Conservation (phyloP, 2,797 vertebrate species). For the Acipenser oxyrinchus region DNA sequence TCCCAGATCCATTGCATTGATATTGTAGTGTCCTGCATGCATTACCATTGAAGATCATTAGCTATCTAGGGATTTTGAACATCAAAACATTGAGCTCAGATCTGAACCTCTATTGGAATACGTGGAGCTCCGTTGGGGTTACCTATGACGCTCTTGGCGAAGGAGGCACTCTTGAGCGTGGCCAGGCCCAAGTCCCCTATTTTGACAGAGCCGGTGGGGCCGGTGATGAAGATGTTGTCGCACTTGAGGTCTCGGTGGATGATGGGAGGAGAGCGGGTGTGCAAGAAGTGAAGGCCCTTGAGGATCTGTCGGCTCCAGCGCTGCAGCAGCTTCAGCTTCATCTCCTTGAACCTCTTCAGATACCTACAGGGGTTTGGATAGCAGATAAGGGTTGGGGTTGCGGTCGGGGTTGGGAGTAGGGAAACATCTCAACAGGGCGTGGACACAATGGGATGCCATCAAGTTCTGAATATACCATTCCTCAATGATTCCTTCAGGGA, state of each 20-base stretch:
- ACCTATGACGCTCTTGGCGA: constrained; percentile 98
- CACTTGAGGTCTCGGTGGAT: constrained; percentile 97
- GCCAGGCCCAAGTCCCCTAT: constrained; percentile 93
- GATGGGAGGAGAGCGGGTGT: constrained; percentile 89
- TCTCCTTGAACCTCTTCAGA: constrained; percentile 92
- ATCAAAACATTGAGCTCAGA: neutral
- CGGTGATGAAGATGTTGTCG: constrained; percentile 98
- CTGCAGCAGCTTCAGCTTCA: constrained; percentile 93
- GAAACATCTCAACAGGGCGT: no score
- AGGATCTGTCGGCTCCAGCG: constrained; percentile 96
- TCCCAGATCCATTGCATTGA: no score
- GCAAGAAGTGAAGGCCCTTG: constrained; percentile 91
- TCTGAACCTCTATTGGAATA: no score
- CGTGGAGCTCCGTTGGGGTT: constrained; percentile 2
- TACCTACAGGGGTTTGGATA: constrained; percentile 57
- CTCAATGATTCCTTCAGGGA: no score
- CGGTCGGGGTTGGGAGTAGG: no score
- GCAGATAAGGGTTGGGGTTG: no score
- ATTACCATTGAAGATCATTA: no score
- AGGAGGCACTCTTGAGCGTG: constrained; percentile 90
- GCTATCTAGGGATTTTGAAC: neutral
- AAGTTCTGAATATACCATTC: no score
- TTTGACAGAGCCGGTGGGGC: constrained; percentile 91
- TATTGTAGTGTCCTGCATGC: no score
- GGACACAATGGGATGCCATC: no score